Percentiles rank a stretch among this genome's conserved stretches.
phyloP scores from a whole-genome alignment of 92 coral and sea anemone species.

The Nematostella vectensis region DNA sequence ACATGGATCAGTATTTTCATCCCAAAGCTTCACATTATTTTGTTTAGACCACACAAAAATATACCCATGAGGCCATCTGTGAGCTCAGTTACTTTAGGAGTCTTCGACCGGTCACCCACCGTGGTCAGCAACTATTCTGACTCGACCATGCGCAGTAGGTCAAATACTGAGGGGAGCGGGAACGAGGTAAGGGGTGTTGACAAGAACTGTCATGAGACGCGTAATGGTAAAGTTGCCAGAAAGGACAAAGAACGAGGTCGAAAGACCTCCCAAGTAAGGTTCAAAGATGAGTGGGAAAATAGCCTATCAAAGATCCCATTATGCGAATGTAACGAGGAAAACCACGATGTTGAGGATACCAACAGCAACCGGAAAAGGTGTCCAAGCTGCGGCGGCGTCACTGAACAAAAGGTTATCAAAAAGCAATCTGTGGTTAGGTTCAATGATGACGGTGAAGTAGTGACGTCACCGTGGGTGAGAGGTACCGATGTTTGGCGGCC shows the following conservation, averaged over 20 bases:
- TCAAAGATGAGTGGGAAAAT: neutral
- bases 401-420: neutral
- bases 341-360: neutral
- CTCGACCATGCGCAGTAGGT: conserved; percentile 11
- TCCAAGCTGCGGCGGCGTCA: neutral
- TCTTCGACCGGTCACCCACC: conserved; percentile 29
- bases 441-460: neutral
- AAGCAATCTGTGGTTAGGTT: neutral
- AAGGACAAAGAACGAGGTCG: neutral
- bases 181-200: neutral
- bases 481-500: too few species aligned
- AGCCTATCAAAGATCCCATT: neutral
- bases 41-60: conserved; percentile 56
- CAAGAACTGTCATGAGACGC: neutral
- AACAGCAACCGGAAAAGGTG: neutral
- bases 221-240: neutral
- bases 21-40: conserved; percentile 51
- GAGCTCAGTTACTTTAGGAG: conserved; percentile 45
- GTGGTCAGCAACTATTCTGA: conserved; percentile 12
- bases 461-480: neutral
- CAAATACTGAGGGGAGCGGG: conserved; percentile 2
- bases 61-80: conserved; percentile 61
- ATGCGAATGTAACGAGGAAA: neutral
- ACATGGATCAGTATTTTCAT: conserved; percentile 56
- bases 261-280: conserved; percentile 10